Base-by-base conservation (phyloP, 2,797 vertebrate genomes). In the Gorsachius magnificus region DNA sequence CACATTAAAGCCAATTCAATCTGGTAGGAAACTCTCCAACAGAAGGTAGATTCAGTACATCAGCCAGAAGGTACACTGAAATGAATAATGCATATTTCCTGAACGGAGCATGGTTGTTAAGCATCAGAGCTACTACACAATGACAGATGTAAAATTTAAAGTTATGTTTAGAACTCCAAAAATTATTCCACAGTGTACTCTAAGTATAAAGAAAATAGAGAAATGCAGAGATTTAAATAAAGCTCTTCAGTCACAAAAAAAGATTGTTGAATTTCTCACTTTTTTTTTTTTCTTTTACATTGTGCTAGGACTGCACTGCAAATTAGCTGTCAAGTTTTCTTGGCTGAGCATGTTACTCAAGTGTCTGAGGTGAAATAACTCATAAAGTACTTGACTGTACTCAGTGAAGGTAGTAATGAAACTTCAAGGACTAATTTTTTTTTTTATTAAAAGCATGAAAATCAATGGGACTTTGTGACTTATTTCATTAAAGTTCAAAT, bases 61-160 rank as follows among this genome's bases (percentile, higher is more conserved):
- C 88, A 93, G 71, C 94, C 96, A 97, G 92, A 94, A 95, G 94
- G 86, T 92, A 89, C 45, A 24, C 25, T 93, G 81, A 95, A 96
- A 93, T 89, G 78, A 93, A 87, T 93, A 95, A 94, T 78, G 88
- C 83, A 56, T 92, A 87, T 89, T 95, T 95, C 90, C 93, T 96
- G 94, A 64, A 63, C 0, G 11, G 22, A 83, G 53, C 53, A 92
- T 29, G 85, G 83, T 78, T 96, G 74, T 95, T 93, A 94, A 87
- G 46, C 50, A 36, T 77, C 13, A 5, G 64, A 89, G 33, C 50
- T 84, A 54, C 74, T 80, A 82, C 70, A 72, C 64, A 80, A n/a
- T 83, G 81, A 80, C 92, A 95, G 83, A 96, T 87, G 88, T 92
- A 95, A 63, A 90, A 76, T 46, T 8, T 38, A 38, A 83, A 93